These are phyloP conservation scores for Agonopterix arenella DNA, from an alignment of 2,888 invertebrate genomes.

Conservation along the genomic window DNA sequence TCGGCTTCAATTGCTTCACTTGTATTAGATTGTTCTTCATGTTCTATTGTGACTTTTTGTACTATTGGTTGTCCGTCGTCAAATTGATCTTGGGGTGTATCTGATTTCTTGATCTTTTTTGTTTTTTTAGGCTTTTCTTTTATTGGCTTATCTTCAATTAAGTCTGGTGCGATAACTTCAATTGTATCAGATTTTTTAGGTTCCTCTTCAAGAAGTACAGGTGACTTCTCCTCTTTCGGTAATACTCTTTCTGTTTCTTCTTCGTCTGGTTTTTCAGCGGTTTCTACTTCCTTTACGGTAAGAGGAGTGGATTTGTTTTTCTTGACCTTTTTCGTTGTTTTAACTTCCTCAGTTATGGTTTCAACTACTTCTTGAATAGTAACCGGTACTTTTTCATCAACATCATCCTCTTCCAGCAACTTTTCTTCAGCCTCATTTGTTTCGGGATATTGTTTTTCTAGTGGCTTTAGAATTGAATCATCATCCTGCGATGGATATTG, in stretches of 20 bases:
- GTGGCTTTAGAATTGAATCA: not conserved
- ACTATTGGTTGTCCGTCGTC: not conserved
- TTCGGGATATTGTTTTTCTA: not conserved
- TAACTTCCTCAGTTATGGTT: not conserved
- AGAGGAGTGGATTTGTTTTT: not conserved
- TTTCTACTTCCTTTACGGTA: not conserved
- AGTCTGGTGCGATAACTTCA: not conserved
- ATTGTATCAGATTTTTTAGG: not conserved
- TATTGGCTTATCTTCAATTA: constrained; percentile 1
- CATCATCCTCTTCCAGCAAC: not conserved
- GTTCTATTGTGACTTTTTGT: not conserved
- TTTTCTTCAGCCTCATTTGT: not conserved
- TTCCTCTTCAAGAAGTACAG: not conserved
- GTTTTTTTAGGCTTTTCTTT: constrained; percentile 5
- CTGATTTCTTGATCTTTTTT: constrained; percentile 1
- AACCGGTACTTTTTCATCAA: not conserved
- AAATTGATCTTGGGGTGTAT: not conserved
- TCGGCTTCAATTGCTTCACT: not conserved
- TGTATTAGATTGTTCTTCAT: not conserved
- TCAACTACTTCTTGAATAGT: not conserved
- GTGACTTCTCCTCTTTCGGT: not conserved
- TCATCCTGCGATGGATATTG: too few species aligned
- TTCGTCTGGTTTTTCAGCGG: not conserved
- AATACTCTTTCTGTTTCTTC: not conserved
- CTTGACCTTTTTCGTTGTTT: not conserved